phyloP scores from a whole-genome alignment of 2,888 invertebrate genomes.

The Marasmarcha lunaedactyla region DNA sequence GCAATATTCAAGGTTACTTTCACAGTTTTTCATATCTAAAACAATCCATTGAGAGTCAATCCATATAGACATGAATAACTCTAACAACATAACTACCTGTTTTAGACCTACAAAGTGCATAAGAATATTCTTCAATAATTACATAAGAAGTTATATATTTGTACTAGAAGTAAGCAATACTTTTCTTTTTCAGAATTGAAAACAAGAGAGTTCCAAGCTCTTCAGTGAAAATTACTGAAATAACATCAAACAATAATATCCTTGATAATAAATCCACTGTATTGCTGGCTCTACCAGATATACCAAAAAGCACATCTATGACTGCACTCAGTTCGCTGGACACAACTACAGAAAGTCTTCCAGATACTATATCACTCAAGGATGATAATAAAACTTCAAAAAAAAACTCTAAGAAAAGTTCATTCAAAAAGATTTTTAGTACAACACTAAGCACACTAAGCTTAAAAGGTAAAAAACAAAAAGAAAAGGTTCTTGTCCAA shows the following conservation, averaged over 20 bases:
- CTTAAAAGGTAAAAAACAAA: conserved; percentile 1
- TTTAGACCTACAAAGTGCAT: too few relatives aligned
- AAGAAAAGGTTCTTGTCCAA: conserved; percentile 1
- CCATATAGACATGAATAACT: too few relatives aligned
- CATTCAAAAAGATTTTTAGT: not conserved
- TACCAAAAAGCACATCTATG: not conserved
- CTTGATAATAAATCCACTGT: not conserved
- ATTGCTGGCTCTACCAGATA: not conserved
- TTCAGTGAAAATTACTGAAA: not conserved
- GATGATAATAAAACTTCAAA: not conserved
- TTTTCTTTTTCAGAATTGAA: not conserved
- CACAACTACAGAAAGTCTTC: not conserved
- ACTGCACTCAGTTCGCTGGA: not conserved
- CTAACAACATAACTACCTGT: not conserved
- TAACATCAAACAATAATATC: not conserved
- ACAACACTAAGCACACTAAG: not conserved
- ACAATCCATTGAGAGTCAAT: too few relatives aligned
- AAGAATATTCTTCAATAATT: too few relatives aligned
- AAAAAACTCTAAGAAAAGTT: not conserved
- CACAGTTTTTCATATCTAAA: too few relatives aligned
- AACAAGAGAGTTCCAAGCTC: not conserved
- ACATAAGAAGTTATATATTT: too few relatives aligned
- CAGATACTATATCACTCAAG: not conserved
- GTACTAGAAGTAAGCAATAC: too few relatives aligned
- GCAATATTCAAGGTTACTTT: conserved; percentile 4